Percentiles rank a stretch among this genome's conserved stretches.
Evolutionary conservation across 2,888 invertebrate genomes (phyloP).

Genomic region (Cybosia mesomella): DNA sequence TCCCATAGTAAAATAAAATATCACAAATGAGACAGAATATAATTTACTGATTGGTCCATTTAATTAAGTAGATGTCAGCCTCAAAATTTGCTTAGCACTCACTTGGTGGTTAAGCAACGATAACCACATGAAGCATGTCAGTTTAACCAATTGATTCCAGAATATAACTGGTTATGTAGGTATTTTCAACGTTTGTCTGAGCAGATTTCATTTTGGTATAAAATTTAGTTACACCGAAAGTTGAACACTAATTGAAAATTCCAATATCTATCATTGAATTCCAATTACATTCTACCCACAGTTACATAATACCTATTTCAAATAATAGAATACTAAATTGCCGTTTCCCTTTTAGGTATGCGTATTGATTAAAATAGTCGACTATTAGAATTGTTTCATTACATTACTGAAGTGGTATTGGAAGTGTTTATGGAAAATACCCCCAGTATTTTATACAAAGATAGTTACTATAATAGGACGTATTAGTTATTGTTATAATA

Average conservation of each 20-base stretch:
- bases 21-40: too few species aligned
- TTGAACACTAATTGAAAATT: constrained; percentile 2
- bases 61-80: too few species aligned
- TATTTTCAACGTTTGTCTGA: not conserved
- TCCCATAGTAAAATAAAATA: too few species aligned
- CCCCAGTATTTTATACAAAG: too few species aligned
- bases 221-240: not conserved
- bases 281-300: not conserved
- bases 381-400: not conserved
- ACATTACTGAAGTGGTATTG: not conserved
- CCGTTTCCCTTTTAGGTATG: not conserved
- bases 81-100: too few species aligned
- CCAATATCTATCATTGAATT: constrained; percentile 8
- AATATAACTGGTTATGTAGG: not conserved
- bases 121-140: not conserved
- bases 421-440: not conserved
- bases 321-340: constrained; percentile 9
- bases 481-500: too few species aligned
- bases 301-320: not conserved
- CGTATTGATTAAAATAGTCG: constrained; percentile 3
- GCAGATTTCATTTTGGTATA: not conserved
- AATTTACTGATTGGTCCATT: too few species aligned
- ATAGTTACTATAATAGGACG: too few species aligned
- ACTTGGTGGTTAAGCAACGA: not conserved
- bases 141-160: not conserved